Evolutionary conservation across 2,888 invertebrate species (phyloP), one percentile per base, ranked within the genome.

Genomic region (Clostera curtula): DNA sequence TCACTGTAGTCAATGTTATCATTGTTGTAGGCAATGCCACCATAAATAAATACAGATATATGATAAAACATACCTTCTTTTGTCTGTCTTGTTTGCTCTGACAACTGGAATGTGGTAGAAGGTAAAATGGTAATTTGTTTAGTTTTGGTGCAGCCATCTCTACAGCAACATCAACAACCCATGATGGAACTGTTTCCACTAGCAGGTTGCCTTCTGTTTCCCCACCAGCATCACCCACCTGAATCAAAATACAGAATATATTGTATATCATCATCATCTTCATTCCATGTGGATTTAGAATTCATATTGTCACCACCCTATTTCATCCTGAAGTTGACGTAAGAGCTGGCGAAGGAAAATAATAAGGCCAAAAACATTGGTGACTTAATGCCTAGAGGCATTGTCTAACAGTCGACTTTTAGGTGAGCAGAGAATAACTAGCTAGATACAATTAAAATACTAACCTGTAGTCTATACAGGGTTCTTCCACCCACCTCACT

Each of bases 401-500:
- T n/a, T n/a, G n/a, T n/a, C n/a, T n/a, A n/a, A n/a, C n/a, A n/a
- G n/a, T n/a, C n/a, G n/a, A n/a, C n/a, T n/a, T n/a, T n/a, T n/a
- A n/a, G n/a, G n/a, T n/a, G n/a, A n/a, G n/a, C n/a, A n/a, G n/a
- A n/a, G n/a, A n/a, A n/a, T n/a, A n/a, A n/a, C n/a, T n/a, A n/a
- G n/a, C n/a, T n/a, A n/a, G n/a, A n/a, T n/a, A n/a, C n/a, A n/a
- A n/a, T n/a, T n/a, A n/a, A n/a, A n/a, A 12, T 5, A 31, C 42
- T 29, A 33, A 82, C 82, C 68, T 76, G 75, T 12, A 90, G 72
- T 32, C 98, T 88, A 60, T 98, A 97, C 36, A 99, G 83, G 0
- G 98, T 98, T 46, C 98, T 88, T 1, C 98, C 98, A 25, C 96
- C 95, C 34, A 96, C 93, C 86, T 98, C 98, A 73, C 97, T 97